These are phyloP conservation scores for Campylomormyrus tamandua DNA, from an alignment of 2,113 vertebrate genomes.

Conservation along the genomic window DNA sequence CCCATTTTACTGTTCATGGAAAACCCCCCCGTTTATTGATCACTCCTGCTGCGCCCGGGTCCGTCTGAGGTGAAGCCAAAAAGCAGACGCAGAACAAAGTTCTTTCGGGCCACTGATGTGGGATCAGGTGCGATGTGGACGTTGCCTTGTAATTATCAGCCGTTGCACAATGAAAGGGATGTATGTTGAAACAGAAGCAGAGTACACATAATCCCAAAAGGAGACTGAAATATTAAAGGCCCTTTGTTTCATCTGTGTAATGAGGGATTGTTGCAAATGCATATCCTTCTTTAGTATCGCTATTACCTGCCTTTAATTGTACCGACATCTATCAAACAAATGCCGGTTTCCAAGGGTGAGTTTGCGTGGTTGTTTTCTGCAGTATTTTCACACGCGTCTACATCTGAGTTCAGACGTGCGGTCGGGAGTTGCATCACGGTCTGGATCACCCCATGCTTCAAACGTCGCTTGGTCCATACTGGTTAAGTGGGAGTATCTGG, in stretches of 20 bases:
- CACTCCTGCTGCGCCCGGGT: background rate
- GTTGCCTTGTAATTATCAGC: constrained; percentile 3
- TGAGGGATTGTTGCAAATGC: background rate
- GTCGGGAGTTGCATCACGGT: background rate
- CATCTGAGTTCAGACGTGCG: background rate
- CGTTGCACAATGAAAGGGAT: constrained; percentile 18
- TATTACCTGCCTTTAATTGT: constrained; percentile 15
- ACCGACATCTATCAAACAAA: background rate
- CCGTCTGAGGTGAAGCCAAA: background rate
- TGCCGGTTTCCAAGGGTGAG: background rate
- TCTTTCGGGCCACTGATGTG: background rate
- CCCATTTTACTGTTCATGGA: background rate
- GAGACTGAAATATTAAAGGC: constrained; percentile 10
- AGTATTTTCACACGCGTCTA: background rate
- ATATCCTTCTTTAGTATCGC: constrained; percentile 5
- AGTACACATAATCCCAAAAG: constrained; percentile 8
- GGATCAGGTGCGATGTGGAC: background rate
- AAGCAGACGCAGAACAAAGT: background rate
- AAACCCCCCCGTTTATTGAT: background rate
- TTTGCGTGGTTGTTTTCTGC: background rate
- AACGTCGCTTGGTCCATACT: background rate
- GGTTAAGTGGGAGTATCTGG: background rate
- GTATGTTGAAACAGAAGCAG: constrained; percentile 6
- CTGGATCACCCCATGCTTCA: background rate
- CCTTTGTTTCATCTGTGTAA: constrained; percentile 15